phyloP scores from a whole-genome alignment of 2,113 vertebrate species.

The Oreochromis aureus region DNA sequence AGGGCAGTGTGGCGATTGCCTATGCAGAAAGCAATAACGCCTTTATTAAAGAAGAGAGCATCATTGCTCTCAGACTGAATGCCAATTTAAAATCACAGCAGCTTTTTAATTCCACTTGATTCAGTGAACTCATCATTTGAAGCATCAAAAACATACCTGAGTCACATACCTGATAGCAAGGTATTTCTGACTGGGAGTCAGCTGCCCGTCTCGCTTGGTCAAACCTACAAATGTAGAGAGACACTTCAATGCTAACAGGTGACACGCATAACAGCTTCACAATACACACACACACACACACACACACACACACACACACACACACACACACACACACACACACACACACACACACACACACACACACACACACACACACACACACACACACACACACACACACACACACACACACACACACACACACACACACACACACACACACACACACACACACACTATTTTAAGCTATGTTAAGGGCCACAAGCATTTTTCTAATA shows the following conservation, averaged over 20 bases:
- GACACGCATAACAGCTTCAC: background rate
- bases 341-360: no score
- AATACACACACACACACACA: background rate
- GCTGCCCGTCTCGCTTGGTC: conserved; percentile 84
- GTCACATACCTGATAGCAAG: conserved; percentile 92
- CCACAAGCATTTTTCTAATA: background rate
- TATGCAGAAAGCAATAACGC: background rate
- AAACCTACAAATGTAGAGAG: conserved; percentile 73
- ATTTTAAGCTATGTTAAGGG: background rate
- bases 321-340: no score
- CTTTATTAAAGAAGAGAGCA: background rate
- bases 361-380: no score
- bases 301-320: background rate
- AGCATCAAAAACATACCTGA: conserved; percentile 72
- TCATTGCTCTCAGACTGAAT: background rate
- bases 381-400: no score
- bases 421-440: no score
- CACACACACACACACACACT: no score
- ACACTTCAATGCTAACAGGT: background rate
- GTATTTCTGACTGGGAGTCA: conserved; percentile 85
- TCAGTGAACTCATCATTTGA: conserved; percentile 2
- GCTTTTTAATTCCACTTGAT: background rate
- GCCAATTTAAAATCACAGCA: background rate
- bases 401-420: background rate
- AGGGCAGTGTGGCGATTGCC: background rate